Evolutionary conservation across 2,888 invertebrate species (phyloP), one percentile per base, ranked within the genome.

Genomic region (Leptopterna dolabrata): DNA sequence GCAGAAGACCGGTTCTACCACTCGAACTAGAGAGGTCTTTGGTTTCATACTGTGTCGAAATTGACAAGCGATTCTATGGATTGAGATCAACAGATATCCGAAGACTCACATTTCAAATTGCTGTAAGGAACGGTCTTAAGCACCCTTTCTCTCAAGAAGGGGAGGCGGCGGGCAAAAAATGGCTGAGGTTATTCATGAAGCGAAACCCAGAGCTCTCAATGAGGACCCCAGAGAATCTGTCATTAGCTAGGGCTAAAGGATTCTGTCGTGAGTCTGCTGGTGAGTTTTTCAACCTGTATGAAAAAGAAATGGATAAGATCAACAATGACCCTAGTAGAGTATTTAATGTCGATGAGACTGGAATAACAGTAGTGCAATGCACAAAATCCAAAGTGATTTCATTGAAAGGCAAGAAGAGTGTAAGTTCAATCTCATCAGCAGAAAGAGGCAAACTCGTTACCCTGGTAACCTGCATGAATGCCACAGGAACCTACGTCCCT

Each of bases 271-370:
- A 80, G 51, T 81, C 86, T 55, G 86, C 88, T 30, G 30, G 86
- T 27, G 45, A 63, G 13, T 89, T 89, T 88, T 89, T 89, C 29
- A 55, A 51, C 51, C 6, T 89, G 19, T 82, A 81, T 19, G 80
- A 88, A 84, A 47, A 36, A n/a, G 82, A 85, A 36, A n/a, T 89
- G 2, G 89, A 90, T 43, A 90, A 90, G 88, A 55, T 90, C 30
- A 89, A 90, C 36, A 88, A 90, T 80, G 88, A 89, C 2, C 89
- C 90, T 80, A n/a, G n/a, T n/a, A n/a, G n/a, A n/a, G n/a, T n/a
- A n/a, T n/a, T n/a, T n/a, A n/a, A n/a, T n/a, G n/a, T 91, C 0
- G 91, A 92, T 87, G 91, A 91, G 89, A 91, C 91, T 19, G 91
- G 91, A 6, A 88, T 92, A 9, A 88, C 90, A 30, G 90, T 91